Evolutionary conservation across 2,888 invertebrate genomes (phyloP), one percentile per base, ranked within the genome.

Genomic region (Agrenia bidenticulata): DNA sequence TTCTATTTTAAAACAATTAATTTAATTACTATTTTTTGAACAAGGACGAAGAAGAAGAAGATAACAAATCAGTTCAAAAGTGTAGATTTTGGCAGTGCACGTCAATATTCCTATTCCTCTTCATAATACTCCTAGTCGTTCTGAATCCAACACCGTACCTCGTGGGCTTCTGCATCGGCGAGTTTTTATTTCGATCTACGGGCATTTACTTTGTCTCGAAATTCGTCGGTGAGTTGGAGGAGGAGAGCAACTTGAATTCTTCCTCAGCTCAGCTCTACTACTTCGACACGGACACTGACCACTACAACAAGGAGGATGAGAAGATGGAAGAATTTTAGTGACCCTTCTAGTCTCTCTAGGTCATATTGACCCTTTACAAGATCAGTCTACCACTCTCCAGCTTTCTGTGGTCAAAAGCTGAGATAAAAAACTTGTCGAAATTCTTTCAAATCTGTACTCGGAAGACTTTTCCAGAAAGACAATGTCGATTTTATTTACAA

Each of bases 61-160:
- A 72, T 63, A 69, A 63, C 61, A 72, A 72, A 57, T 69, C 72
- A 45, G 66, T 72, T 63, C 72, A 72, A 37, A 72, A 72, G 66
- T 72, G 72, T 60, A 69, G 72, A 2, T 67, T 72, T 58, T 72
- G 72, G 72, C 72, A 72, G 61, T 63, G 64, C 63, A 72, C 72
- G 24, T 72, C 72, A 50, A 63, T 72, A 17, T 69, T 62, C 51
- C 49, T 72, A n/a, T 72, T 72, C 53, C 59, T 67, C 21, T 67
- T 72, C 15, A 72, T 72, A 9, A 56, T 69, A 2, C 62, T 67
- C 9, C 65, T 72, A 15, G 72, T 72, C 32, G 57, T 42, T 27
- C 63, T 67, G 42, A 62, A 69, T 63, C 69, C 72, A n/a, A 41
- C 57, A 5, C 64, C 69, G n/a, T 15, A 61, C 13, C 55, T 69